Base-by-base conservation (phyloP, 2,113 vertebrate genomes). In the Rhagologus leucostigma region DNA sequence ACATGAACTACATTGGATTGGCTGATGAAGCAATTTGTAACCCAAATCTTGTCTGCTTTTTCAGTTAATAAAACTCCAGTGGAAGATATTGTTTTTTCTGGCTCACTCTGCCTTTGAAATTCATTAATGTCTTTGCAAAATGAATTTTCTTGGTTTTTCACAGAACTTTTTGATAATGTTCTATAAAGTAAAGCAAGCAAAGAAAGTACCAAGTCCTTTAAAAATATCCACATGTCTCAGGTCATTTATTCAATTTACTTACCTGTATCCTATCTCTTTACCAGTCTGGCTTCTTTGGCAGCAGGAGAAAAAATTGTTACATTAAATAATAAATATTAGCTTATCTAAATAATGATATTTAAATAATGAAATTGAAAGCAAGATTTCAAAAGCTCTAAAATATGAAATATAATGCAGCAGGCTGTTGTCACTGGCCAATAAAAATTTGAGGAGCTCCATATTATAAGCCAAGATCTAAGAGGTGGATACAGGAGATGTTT, bases 401-500 rank as follows among this genome's bases (percentile, higher is more conserved):
- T 23, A 50, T 5, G 5, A 65, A 71, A 75, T 68, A 24, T 5
- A 56, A 63, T 56, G 30, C 6, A 52, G 5, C 11, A 57, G n/a
- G 2, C 0, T 56, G 5, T 35, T 71, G 11, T 69, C 24, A n/a
- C 10, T 62, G 10, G 46, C 23, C 5, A 41, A 8, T 22, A 82
- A 93, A 81, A 89, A 26, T 39, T 33, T 75, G 41, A 60, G 24
- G 10, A 9, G 2, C 6, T 64, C 9, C 21, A 37, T 5, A 16
- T 13, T 52, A 26, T 26, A 85, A 60, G 10, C 3, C 27, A 44
- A 75, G 16, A 37, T 2, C 23, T 57, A 64, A 59, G 20, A 87
- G 5, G 1, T 29, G 5, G 8, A 6, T 67, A 46, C 13, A 30
- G 9, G 33, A 0, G 0, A 19, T 35, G 11, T 42, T 94, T 71